Percentiles rank a stretch among this genome's conserved stretches.
Conservation (phyloP, 37 sponge, comb jelly and placozoan genomes). For the Crambe crambe region DNA sequence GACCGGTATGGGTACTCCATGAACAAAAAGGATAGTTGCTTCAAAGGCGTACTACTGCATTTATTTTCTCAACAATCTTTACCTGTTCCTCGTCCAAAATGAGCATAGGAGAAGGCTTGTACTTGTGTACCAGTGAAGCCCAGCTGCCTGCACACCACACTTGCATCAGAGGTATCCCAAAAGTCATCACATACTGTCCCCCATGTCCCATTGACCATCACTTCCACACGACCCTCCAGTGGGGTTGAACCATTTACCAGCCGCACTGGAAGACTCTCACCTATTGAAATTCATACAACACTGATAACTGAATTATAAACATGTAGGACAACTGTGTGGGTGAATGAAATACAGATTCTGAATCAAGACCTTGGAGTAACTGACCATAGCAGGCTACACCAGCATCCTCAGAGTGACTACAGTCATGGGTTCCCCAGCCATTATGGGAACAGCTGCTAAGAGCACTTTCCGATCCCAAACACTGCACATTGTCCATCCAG, state of each 20-base stretch:
- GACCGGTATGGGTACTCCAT: no score
- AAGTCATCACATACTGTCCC: conserved; percentile 54
- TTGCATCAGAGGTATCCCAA: conserved; percentile 42
- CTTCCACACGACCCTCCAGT: conserved; percentile 45
- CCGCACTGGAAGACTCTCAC: conserved; percentile 3
- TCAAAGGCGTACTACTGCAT: no score
- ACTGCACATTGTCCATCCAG: conserved; percentile 58
- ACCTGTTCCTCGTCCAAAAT: conserved; percentile 33
- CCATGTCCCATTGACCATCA: conserved; percentile 32
- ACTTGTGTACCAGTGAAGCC: conserved; percentile 1
- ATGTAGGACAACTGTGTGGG: no score
- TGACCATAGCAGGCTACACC: conserved; percentile 43
- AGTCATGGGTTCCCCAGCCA: conserved; percentile 37
- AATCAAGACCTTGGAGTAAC: neutral
- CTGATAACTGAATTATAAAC: neutral
- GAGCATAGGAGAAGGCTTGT: neutral
- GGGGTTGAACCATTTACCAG: conserved; percentile 18
- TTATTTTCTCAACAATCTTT: no score
- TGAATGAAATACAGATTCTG: neutral
- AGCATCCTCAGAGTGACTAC: conserved; percentile 51
- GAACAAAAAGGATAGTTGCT: no score
- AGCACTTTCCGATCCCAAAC: conserved; percentile 40
- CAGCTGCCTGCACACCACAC: conserved; percentile 55
- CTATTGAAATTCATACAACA: neutral
- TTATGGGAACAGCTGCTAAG: conserved; percentile 30